phyloP scores from a whole-genome alignment of 2,797 vertebrate species.

The Brotula barbata region DNA sequence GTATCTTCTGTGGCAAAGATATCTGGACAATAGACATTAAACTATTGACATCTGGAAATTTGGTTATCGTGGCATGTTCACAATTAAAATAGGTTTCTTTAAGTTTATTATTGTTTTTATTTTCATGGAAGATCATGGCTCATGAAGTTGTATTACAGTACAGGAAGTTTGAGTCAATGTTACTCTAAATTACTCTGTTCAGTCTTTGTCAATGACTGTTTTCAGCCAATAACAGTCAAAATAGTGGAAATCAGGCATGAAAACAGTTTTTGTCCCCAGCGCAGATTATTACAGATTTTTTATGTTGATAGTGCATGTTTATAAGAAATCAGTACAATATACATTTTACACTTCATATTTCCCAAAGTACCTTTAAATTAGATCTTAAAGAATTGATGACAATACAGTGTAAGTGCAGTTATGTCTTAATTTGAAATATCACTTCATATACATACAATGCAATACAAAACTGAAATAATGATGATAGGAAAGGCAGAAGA shows the following conservation, averaged over 20 bases:
- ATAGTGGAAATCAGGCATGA: neutral
- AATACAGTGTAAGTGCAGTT: conserved; percentile 9
- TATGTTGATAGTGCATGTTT: conserved; percentile 14
- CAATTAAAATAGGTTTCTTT: no score
- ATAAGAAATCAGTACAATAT: neutral
- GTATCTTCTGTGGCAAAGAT: no score
- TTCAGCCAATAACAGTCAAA: neutral
- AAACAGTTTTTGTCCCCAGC: no score
- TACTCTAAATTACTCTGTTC: neutral
- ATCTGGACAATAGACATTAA: no score
- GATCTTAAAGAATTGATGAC: conserved; percentile 12
- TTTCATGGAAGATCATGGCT: no score
- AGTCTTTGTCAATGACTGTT: neutral
- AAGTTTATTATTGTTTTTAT: no score
- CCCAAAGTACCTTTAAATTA: neutral
- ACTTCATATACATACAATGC: conserved; percentile 30
- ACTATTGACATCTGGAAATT: no score
- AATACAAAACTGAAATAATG: conserved; percentile 21
- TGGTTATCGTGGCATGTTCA: no score
- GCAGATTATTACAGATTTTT: no score
- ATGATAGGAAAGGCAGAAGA: conserved; percentile 17
- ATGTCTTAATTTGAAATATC: conserved; percentile 24
- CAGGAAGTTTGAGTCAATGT: neutral
- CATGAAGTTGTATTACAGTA: neutral
- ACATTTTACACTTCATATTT: conserved; percentile 18